Conservation (phyloP, 1,140 invertebrate species). For the Penaeus indicus region DNA sequence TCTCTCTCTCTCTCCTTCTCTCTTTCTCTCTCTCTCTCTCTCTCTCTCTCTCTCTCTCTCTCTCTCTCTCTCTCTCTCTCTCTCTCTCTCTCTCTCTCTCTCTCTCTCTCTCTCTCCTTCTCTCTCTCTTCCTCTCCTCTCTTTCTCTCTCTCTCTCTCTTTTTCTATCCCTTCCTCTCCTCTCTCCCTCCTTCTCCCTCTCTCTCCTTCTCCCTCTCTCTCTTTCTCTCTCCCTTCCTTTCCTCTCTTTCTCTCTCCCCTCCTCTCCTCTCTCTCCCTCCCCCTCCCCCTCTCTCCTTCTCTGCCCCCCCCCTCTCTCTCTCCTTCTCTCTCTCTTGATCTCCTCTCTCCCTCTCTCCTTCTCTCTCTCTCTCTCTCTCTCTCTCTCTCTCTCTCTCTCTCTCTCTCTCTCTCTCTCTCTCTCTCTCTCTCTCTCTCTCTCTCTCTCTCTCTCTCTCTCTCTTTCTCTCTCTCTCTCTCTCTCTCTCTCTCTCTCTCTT, state of each 20-base stretch:
- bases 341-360: background rate
- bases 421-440: background rate
- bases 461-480: too few species aligned
- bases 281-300: background rate
- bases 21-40: background rate
- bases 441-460: too few species aligned
- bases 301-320: background rate
- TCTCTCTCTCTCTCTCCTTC: background rate
- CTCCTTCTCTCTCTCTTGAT: background rate
- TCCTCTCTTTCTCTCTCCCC: background rate
- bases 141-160: too few species aligned
- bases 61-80: background rate
- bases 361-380: background rate
- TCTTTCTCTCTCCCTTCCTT: background rate
- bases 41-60: background rate
- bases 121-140: too few species aligned
- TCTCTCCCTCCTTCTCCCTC: background rate
- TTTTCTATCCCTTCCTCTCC: too few species aligned
- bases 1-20: background rate
- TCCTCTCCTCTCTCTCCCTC: background rate
- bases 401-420: background rate
- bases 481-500: too few species aligned
- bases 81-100: background rate
- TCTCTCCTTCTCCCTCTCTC: background rate
- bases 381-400: background rate